Evolutionary conservation across 2,888 invertebrate species (phyloP).

Genomic region (Acholoe squamosa): DNA sequence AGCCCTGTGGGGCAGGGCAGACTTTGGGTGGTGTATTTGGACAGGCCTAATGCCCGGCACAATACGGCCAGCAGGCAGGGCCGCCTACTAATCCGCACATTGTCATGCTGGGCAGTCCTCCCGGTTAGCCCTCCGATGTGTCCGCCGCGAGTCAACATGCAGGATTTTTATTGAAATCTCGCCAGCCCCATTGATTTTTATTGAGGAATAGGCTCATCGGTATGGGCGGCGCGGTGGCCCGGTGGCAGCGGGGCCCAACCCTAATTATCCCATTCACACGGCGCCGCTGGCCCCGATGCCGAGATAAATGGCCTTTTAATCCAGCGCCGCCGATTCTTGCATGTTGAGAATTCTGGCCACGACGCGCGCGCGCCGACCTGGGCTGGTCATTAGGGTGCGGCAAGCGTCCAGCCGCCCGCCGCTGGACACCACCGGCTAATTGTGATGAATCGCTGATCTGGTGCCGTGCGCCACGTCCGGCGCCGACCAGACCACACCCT

Average conservation of each 20-base stretch:
- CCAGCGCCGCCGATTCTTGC: slow-evolving; percentile 63
- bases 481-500: neutral
- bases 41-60: slow-evolving; percentile 60
- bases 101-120: slow-evolving; percentile 48
- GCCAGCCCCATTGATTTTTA: slow-evolving; percentile 63
- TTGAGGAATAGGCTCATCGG: slow-evolving; percentile 64
- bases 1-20: neutral
- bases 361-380: slow-evolving; percentile 34
- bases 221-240: slow-evolving; percentile 49
- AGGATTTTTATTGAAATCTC: slow-evolving; percentile 60
- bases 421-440: slow-evolving; percentile 28
- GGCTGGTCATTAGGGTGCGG: slow-evolving; percentile 50
- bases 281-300: slow-evolving; percentile 60
- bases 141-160: slow-evolving; percentile 62
- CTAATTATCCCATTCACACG: slow-evolving; percentile 66
- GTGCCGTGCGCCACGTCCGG: slow-evolving; percentile 1
- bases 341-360: slow-evolving; percentile 60
- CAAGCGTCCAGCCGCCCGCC: slow-evolving; percentile 22
- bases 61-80: slow-evolving; percentile 47
- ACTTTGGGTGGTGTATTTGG: slow-evolving; percentile 41
- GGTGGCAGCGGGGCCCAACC: slow-evolving; percentile 61
- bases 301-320: slow-evolving; percentile 65
- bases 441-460: slow-evolving; percentile 60
- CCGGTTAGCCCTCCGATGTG: slow-evolving; percentile 59
- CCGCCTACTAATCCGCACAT: slow-evolving; percentile 54